Evolutionary conservation across 2,113 vertebrate genomes (phyloP), one percentile per base, ranked within the genome.

Genomic region (Cynocephalus volans): DNA sequence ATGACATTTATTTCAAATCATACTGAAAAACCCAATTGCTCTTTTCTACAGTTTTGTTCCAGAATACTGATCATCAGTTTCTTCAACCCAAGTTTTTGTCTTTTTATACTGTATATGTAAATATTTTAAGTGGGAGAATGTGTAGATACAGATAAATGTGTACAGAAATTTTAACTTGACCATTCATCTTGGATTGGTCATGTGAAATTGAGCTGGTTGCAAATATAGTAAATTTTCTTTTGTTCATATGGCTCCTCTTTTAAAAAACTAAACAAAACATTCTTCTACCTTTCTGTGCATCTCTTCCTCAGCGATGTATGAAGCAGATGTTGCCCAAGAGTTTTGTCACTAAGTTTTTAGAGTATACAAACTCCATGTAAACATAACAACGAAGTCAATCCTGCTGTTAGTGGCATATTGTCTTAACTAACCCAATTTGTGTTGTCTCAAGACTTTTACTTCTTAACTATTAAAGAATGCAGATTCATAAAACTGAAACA

Each of bases 211-310:
- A 88, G 10, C 23, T 84, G 50, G 18, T 58, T 83, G 8, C 69
- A 92, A 92, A 93, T 36, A 88, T 21, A 88, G 48, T n/a, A 65
- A 33, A 86, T 90, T 96, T 84, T 81, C 3, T 88, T 92, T 70
- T 41, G n/a, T 54, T 54, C 6, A 5, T 28, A 6, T 21, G 52
- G 56, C 3, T 50, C 6, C 3, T 90, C 24, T 56, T 82, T 54
- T 52, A 11, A 45, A 64, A n/a, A 67, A 28, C 31, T 33, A 26
- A 54, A 79, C 41, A 58, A 83, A 33, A 72, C 2, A 52, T 54
- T 87, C 23, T 79, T 58, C 52, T 3, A 6, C 19, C 73, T 88
- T 93, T 86, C 84, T 19, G 5, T 41, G 3, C 7, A n/a, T 76
- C 24, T 88, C 72, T 65, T 87, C 76, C 36, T 85, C 31, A 26